Evolutionary conservation across 1,140 invertebrate genomes (phyloP).

Genomic region (Drosophila ananassae): DNA sequence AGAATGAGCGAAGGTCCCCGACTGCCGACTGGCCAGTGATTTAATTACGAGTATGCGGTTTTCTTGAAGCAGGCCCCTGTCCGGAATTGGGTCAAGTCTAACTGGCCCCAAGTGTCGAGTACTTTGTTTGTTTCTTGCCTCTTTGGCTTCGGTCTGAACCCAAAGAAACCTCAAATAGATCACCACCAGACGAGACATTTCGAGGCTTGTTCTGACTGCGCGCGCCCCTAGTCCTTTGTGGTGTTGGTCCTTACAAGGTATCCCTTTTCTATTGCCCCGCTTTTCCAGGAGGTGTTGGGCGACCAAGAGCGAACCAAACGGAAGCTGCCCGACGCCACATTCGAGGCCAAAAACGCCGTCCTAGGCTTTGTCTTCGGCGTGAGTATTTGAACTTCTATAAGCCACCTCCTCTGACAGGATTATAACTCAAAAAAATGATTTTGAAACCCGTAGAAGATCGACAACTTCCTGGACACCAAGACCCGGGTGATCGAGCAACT

Average conservation of each 20-base stretch:
- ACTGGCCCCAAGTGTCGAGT: constrained; percentile 43
- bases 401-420: background rate
- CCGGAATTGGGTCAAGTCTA: constrained; percentile 71
- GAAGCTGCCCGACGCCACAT: constrained; percentile 88
- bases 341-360: constrained; percentile 90
- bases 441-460: constrained; percentile 87
- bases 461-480: constrained; percentile 90
- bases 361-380: constrained; percentile 92
- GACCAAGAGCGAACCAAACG: constrained; percentile 87
- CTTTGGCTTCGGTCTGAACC: background rate
- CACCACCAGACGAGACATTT: too few species aligned
- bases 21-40: constrained; percentile 9
- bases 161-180: too few species aligned
- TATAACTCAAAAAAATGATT: background rate
- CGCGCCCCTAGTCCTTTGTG: background rate
- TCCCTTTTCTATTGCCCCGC: constrained; percentile 19
- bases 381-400: constrained; percentile 84
- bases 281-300: constrained; percentile 71
- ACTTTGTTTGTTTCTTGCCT: constrained; percentile 3
- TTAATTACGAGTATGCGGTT: constrained; percentile 36
- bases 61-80: constrained; percentile 29
- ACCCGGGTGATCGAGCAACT: constrained; percentile 88
- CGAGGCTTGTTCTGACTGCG: too few species aligned
- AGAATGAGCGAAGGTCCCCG: constrained; percentile 44
- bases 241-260: constrained; percentile 1